Evolutionary conservation across 1,140 invertebrate genomes (phyloP).

Genomic region (Octopus bimaculoides): DNA sequence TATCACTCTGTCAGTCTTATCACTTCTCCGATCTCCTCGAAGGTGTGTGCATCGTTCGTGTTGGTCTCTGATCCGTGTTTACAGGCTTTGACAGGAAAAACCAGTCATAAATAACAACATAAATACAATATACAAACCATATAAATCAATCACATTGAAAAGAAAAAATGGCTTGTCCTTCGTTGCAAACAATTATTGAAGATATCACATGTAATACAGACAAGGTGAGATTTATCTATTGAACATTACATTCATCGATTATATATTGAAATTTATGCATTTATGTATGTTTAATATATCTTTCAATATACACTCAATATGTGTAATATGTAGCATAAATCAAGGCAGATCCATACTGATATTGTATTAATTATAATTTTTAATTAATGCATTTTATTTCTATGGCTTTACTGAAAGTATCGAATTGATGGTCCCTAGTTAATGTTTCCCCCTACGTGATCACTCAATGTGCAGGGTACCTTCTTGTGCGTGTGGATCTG

Average conservation of each 20-base stretch:
- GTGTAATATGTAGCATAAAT: neutral
- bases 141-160: neutral
- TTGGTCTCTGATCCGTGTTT: too few species aligned
- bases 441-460: too few species aligned
- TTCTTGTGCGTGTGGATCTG: too few species aligned
- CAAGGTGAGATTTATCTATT: neutral
- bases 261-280: neutral
- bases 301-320: neutral
- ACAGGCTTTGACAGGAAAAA: too few species aligned
- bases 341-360: neutral
- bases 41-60: too few species aligned
- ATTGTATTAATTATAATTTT: neutral
- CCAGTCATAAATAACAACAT: too few species aligned
- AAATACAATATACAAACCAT: too few species aligned
- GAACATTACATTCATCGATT: neutral
- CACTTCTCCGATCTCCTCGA: too few species aligned
- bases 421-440: too few species aligned
- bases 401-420: neutral
- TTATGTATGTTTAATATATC: neutral
- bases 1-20: too few species aligned
- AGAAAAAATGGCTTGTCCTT: neutral
- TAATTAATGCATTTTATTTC: neutral
- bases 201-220: conserved; percentile 4
- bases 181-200: neutral
- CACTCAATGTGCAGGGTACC: too few species aligned